These are phyloP conservation scores for Brenthis hecate DNA, from an alignment of 2,888 invertebrate genomes.

Conservation along the genomic window DNA sequence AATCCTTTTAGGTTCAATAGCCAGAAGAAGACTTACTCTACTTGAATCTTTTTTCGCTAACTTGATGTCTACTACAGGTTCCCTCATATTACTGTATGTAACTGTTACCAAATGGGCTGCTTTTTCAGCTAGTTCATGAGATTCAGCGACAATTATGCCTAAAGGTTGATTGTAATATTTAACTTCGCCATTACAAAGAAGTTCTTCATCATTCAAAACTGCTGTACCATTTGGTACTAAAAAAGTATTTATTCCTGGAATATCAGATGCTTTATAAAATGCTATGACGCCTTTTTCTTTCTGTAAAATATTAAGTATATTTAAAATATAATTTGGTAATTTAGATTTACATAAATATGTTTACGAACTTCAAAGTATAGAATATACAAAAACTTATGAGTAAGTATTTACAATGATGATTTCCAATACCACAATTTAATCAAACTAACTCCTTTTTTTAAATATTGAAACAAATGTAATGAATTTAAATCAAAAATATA, in stretches of 20 bases:
- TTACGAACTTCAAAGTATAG: too few relatives aligned
- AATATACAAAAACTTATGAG: too few relatives aligned
- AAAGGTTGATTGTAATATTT: conserved; percentile 85
- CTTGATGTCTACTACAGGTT: conserved; percentile 53
- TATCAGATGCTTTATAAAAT: conserved; percentile 82
- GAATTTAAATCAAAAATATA: too few relatives aligned
- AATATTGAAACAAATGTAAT: too few relatives aligned
- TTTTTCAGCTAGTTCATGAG: conserved; percentile 70
- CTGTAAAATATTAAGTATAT: conserved; percentile 56
- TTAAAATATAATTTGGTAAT: too few relatives aligned
- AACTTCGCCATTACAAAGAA: conserved; percentile 77
- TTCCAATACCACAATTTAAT: too few relatives aligned
- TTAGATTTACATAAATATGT: too few relatives aligned
- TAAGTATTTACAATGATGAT: too few relatives aligned
- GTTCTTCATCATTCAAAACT: conserved; percentile 57
- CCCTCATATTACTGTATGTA: conserved; percentile 66
- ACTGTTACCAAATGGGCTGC: conserved; percentile 81
- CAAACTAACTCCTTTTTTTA: too few relatives aligned
- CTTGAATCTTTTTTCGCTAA: conserved; percentile 48
- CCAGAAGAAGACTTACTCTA: conserved; percentile 42
- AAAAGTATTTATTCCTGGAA: conserved; percentile 84
- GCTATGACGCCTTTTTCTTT: conserved; percentile 82
- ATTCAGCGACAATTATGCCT: conserved; percentile 84
- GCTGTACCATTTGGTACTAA: conserved; percentile 47
- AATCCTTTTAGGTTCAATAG: conserved; percentile 44